Percentiles rank a stretch among this genome's conserved stretches.
phyloP scores from a whole-genome alignment of 2,797 vertebrate genomes.

The Pangasius djambal region DNA sequence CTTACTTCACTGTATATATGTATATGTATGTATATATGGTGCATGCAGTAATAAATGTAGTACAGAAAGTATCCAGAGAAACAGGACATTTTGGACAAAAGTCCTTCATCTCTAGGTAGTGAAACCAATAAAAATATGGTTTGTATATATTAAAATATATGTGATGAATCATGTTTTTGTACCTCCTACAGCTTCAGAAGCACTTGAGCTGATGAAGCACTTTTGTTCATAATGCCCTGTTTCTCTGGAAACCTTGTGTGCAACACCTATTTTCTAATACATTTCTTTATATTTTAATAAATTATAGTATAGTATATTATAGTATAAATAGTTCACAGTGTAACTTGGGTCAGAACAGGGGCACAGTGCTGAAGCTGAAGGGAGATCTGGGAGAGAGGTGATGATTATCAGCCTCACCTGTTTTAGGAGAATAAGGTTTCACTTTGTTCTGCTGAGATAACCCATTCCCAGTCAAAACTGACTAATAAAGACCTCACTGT shows the following conservation, averaged over 20 bases:
- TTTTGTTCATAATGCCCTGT: neutral
- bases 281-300: neutral
- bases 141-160: neutral
- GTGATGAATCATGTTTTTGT: neutral
- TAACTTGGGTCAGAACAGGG: neutral
- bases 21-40: neutral
- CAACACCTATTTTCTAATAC: neutral
- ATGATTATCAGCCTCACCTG: constrained; percentile 38
- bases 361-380: neutral
- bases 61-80: neutral
- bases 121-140: neutral
- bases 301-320: neutral
- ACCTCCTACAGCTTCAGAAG: neutral
- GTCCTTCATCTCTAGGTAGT: neutral
- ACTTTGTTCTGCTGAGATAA: neutral
- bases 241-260: neutral
- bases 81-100: neutral
- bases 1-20: neutral
- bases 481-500: constrained; percentile 48
- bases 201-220: neutral
- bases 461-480: neutral
- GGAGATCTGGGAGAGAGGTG: constrained; percentile 6
- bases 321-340: neutral
- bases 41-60: neutral
- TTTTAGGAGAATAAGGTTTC: constrained; percentile 33